Evolutionary conservation across 2,888 invertebrate genomes (phyloP).

Genomic region (Trissolcus japonicus): DNA sequence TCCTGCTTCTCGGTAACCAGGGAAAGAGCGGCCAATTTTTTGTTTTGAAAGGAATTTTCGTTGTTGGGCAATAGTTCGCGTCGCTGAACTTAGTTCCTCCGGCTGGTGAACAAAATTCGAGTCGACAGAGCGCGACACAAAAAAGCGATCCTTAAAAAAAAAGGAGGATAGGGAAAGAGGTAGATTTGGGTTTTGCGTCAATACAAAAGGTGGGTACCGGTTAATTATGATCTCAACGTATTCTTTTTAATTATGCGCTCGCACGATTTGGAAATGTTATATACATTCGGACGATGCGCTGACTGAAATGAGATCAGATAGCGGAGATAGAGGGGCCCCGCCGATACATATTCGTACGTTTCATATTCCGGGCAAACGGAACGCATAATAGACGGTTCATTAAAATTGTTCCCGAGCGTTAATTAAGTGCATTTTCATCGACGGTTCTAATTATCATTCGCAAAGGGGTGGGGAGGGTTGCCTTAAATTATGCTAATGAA

Average conservation of each 20-base stretch:
- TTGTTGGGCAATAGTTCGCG: not conserved
- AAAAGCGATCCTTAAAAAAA: not conserved
- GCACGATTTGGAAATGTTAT: slow-evolving; percentile 44
- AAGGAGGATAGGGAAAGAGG: not conserved
- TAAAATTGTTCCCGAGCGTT: slow-evolving; percentile 49
- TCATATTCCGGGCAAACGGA: slow-evolving; percentile 45
- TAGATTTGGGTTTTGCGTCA: slow-evolving; percentile 7
- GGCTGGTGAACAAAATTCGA: not conserved
- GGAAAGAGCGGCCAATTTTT: not conserved
- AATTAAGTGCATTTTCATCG: slow-evolving; percentile 57
- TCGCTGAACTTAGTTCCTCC: slow-evolving; percentile 24
- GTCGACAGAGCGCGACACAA: not conserved
- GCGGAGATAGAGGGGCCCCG: slow-evolving; percentile 31
- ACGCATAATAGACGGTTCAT: slow-evolving; percentile 51
- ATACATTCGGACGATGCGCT: slow-evolving; percentile 44
- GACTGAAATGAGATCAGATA: slow-evolving; percentile 46
- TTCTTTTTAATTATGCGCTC: slow-evolving; percentile 52
- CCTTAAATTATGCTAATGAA: slow-evolving; percentile 49
- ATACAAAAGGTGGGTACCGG: slow-evolving; percentile 9
- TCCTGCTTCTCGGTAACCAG: slow-evolving; percentile 47
- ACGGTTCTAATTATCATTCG: slow-evolving; percentile 51
- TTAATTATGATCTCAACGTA: slow-evolving; percentile 35
- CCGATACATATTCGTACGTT: slow-evolving; percentile 46
- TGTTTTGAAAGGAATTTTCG: slow-evolving; percentile 1
- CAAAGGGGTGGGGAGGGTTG: slow-evolving; percentile 15